phyloP scores from a whole-genome alignment of 2,888 invertebrate species.

The Pristionchus japonicus region DNA sequence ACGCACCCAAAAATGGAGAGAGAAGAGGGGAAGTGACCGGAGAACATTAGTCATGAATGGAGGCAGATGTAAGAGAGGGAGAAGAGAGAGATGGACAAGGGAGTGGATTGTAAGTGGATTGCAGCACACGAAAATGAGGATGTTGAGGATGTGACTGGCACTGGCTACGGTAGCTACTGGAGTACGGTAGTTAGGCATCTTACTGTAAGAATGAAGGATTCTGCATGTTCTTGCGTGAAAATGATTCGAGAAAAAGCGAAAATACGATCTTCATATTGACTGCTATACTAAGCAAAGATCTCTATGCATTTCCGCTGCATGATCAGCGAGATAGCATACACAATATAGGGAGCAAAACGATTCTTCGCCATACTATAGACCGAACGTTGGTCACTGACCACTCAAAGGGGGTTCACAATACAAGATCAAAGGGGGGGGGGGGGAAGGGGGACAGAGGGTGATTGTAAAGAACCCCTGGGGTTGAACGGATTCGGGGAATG shows the following conservation, averaged over 20 bases:
- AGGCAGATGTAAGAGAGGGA: not conserved
- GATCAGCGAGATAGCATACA: too few relatives aligned
- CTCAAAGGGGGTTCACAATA: not conserved
- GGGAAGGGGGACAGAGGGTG: not conserved
- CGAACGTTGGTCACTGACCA: not conserved
- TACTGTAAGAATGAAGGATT: too few relatives aligned
- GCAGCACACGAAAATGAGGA: not conserved
- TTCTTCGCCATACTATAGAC: too few relatives aligned
- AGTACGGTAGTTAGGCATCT: not conserved
- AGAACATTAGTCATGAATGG: slow-evolving; percentile 40
- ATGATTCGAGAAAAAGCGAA: too few relatives aligned
- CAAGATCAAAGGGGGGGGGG: not conserved
- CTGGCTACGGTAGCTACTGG: not conserved
- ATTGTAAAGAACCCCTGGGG: slow-evolving; percentile 25
- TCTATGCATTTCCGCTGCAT: too few relatives aligned
- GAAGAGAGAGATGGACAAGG: not conserved
- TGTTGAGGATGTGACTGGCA: not conserved
- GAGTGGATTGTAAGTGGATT: slow-evolving; percentile 28
- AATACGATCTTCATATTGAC: too few relatives aligned
- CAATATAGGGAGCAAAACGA: too few relatives aligned
- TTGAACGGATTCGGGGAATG: not conserved
- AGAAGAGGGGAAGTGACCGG: not conserved
- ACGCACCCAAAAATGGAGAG: not conserved
- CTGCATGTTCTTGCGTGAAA: too few relatives aligned
- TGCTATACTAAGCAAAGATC: too few relatives aligned